Evolutionary conservation across 2,113 vertebrate genomes (phyloP).

Genomic region (Anser brachyrhynchus): DNA sequence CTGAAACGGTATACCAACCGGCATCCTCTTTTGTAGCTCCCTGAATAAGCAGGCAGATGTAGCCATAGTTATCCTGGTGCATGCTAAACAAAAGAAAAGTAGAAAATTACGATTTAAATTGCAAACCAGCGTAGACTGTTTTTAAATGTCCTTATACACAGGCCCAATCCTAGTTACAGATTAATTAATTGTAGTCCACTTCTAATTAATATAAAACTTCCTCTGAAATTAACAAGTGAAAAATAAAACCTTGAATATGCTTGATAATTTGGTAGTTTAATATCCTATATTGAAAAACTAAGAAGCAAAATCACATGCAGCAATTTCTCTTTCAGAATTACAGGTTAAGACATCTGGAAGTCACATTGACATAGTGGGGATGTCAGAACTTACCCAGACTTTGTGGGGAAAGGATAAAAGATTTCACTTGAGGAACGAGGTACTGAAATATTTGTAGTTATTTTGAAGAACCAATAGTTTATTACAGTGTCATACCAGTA

Average conservation of each 20-base stretch:
- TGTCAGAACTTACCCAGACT: not conserved
- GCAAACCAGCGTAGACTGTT: not conserved
- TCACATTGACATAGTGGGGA: not conserved
- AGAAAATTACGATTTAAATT: slow-evolving; percentile 7
- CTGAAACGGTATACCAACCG: slow-evolving; percentile 96
- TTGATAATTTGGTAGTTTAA: not conserved
- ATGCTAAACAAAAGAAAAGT: slow-evolving; percentile 80
- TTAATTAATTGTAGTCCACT: not conserved
- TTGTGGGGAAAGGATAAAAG: not conserved
- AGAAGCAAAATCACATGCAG: not conserved
- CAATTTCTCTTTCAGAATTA: not conserved
- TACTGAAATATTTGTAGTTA: not conserved
- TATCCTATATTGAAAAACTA: not conserved
- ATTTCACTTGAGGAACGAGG: not conserved
- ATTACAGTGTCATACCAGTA: not conserved
- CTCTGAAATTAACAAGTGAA: slow-evolving; percentile 1
- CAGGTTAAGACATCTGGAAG: not conserved
- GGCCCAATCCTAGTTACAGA: not conserved
- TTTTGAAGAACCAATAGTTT: not conserved
- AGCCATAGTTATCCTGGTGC: slow-evolving; percentile 96
- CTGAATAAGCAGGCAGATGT: slow-evolving; percentile 98
- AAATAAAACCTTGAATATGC: not conserved
- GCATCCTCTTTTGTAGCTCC: slow-evolving; percentile 94
- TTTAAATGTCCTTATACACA: slow-evolving; percentile 20
- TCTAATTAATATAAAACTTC: slow-evolving; percentile 7